Base-by-base conservation (phyloP, 2,113 vertebrate genomes). In the Passer montanus region DNA sequence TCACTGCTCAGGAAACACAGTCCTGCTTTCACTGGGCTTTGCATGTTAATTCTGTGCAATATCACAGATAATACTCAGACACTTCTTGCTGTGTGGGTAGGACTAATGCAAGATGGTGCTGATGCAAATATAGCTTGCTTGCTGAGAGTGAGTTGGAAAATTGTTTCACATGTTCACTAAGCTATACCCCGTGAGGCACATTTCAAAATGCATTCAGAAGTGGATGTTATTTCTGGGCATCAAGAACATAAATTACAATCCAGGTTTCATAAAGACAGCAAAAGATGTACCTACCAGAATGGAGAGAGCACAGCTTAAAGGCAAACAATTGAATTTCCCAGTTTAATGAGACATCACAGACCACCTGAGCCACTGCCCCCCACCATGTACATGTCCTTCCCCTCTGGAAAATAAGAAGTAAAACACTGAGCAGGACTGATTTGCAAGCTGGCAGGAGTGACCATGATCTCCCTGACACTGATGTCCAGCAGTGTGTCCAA, bases 31-130 rank as follows among this genome's bases (percentile, higher is more conserved):
- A 74, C 27, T 67, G 79, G 18, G 28, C 9, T 80, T 77, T 83
- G 39, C 73, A 47, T 60, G 73, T 67, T 52, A 64, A 63, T 78
- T 87, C 70, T 75, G 30, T 68, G 33, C 64, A 52, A 21, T 44
- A 50, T 59, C 75, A 44, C 64, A 56, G 68, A 72, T 78, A 81
- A 75, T 46, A 64, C 35, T 78, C 39, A 77, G 55, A 77, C 78
- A 70, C 33, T 49, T 95, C 91, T 79, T 81, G 56, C 83, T 92
- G 86, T 84, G 86, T 94, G 94, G 68, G 80, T 87, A 88, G 88
- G 59, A 90, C 63, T 93, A 94, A 83, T 90, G 91, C 94, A 95
- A 95, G 86, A 92, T 94, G 84, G 93, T 72, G 39, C 76, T 26
- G 47, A 78, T 60, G 86, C 76, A 95, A 95, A 96, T 95, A 92